Base-by-base conservation (phyloP, 2,888 invertebrate genomes). In the Folsomia manolachei region DNA sequence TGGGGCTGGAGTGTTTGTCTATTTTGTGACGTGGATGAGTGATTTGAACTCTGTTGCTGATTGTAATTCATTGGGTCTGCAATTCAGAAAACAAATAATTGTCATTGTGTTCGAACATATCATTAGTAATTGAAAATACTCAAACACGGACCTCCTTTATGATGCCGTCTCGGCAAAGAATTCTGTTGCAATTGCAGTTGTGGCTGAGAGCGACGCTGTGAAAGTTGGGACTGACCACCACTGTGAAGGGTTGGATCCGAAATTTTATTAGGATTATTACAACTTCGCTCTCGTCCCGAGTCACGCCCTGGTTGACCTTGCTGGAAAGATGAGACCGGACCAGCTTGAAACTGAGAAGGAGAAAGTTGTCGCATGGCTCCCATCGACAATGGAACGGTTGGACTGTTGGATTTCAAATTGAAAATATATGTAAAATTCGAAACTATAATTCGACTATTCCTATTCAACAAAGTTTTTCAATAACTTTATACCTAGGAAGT, bases 121-220 rank as follows among this genome's bases (percentile, higher is more conserved):
- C 11, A 21, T 23, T 26, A 64, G 23, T 26, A 23, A 71, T 9
- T n/a, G n/a, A n/a, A n/a, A n/a, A n/a, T n/a, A n/a, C n/a, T n/a
- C n/a, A n/a, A n/a, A n/a, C n/a, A n/a, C n/a, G n/a, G n/a, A n/a
- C n/a, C n/a, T n/a, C 80, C 78, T 71, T 79, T 79, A 27, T 79
- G 81, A 66, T 72, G 75, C 21, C 77, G 74, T 11, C 81, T 65
- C 1, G 81, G 79, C 11, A 81, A 69, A n/a, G 81, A 80, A 64
- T 80, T 81, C 18, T 78, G 79, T 39, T 76, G 76, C 14, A 75
- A 74, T 60, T 70, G 74, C 39, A 70, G 79, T 68, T 78, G 77
- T 61, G 69, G 69, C 11, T 66, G 66, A 9, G 9, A 2, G 2
- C 27, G 53, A 19, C 39, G 51, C 53, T 73, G 73, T 14, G 66